Percentiles rank a stretch among this genome's conserved stretches.
Evolutionary conservation across 2,113 vertebrate genomes (phyloP).

Genomic region (Hiodon alosoides): DNA sequence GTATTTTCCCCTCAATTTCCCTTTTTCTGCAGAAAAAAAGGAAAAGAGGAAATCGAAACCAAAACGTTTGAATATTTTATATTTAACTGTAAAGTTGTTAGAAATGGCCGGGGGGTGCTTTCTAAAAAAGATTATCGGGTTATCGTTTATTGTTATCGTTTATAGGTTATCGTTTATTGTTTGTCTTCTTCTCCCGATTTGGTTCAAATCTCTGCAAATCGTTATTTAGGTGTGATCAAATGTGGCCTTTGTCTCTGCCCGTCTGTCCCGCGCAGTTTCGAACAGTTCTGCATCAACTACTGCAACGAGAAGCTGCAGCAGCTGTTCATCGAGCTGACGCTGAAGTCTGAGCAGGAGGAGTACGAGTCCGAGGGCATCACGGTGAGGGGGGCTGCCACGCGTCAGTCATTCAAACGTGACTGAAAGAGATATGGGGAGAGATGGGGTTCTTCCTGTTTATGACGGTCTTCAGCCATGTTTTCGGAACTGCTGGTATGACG

Average conservation of each 20-base stretch:
- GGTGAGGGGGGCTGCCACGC: conserved; percentile 55
- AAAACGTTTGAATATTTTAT: no score
- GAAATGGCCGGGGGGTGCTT: no score
- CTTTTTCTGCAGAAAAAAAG: no score
- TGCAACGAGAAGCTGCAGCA: conserved; percentile 97
- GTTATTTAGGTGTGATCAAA: neutral
- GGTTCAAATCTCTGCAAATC: no score
- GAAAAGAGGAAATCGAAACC: no score
- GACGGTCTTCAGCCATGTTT: no score
- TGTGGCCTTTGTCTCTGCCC: conserved; percentile 2
- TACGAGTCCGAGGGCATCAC: conserved; percentile 95
- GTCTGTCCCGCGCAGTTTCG: conserved; percentile 70
- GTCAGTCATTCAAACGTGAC: no score
- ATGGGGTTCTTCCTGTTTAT: neutral
- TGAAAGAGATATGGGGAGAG: neutral
- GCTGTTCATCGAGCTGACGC: conserved; percentile 93
- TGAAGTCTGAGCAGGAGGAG: conserved; percentile 94
- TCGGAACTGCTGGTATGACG: no score
- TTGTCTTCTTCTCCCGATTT: neutral
- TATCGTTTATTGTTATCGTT: neutral
- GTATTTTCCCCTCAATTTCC: no score
- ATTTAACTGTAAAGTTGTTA: no score
- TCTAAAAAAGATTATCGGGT: no score
- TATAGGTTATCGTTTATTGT: neutral
- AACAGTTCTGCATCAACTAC: conserved; percentile 98